phyloP scores from a whole-genome alignment of 1,140 invertebrate species.

The Popillia japonica region DNA sequence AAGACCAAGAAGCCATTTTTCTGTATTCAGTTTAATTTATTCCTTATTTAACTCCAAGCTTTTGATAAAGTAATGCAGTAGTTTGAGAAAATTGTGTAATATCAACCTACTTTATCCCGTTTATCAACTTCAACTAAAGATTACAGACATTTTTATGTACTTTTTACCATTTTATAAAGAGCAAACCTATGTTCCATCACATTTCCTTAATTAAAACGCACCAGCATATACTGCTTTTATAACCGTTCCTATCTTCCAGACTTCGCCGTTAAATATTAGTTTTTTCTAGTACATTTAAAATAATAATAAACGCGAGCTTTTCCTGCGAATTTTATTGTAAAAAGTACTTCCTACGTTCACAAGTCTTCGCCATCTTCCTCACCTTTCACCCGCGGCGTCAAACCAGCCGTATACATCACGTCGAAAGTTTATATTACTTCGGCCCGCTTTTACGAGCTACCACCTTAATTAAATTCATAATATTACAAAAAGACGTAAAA shows the following conservation, averaged over 20 bases:
- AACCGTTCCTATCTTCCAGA: not conserved
- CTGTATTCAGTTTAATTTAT: too few species aligned
- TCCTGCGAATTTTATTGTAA: slow-evolving; percentile 8
- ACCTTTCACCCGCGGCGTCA: not conserved
- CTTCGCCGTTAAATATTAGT: slow-evolving; percentile 13
- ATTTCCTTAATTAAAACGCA: slow-evolving; percentile 6
- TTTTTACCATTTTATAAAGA: not conserved
- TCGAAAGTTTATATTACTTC: slow-evolving; percentile 28
- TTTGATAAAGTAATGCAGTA: too few species aligned
- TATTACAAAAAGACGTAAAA: slow-evolving; percentile 46
- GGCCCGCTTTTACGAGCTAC: slow-evolving; percentile 32
- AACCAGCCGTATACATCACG: not conserved
- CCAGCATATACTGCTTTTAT: not conserved
- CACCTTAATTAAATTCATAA: slow-evolving; percentile 49
- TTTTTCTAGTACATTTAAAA: slow-evolving; percentile 8
- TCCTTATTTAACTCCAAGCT: too few species aligned
- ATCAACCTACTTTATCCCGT: too few species aligned
- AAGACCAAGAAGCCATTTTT: too few species aligned
- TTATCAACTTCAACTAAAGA: not conserved
- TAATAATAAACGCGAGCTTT: slow-evolving; percentile 13
- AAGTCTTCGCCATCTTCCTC: slow-evolving; percentile 18
- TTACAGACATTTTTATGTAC: not conserved
- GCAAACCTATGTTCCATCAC: not conserved
- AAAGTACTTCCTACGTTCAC: not conserved
- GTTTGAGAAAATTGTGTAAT: too few species aligned